Evolutionary conservation across 2,797 vertebrate genomes (phyloP).

Genomic region (Lutjanus argentimaculatus): DNA sequence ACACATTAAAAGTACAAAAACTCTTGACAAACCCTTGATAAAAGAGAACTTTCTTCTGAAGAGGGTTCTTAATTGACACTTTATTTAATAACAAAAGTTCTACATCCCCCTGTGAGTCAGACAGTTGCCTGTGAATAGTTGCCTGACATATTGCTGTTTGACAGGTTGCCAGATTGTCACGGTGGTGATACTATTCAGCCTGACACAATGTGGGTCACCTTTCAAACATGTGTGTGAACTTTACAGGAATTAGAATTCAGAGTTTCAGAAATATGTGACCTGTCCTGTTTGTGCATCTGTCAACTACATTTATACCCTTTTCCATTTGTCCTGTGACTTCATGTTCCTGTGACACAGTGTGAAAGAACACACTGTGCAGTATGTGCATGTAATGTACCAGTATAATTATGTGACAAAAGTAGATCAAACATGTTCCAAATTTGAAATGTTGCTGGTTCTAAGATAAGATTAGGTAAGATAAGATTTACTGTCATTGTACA

Average conservation of each 20-base stretch:
- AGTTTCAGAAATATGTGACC: slow-evolving; percentile 43
- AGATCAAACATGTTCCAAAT: background rate
- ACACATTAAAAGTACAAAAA: too few relatives aligned
- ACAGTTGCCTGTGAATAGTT: background rate
- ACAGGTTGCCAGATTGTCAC: background rate
- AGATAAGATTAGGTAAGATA: too few relatives aligned
- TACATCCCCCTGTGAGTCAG: background rate
- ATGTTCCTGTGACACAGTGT: too few relatives aligned
- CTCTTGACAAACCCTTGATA: too few relatives aligned
- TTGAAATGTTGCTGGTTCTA: background rate
- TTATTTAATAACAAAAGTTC: background rate
- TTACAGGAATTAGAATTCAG: background rate
- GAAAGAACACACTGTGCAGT: slow-evolving; percentile 22
- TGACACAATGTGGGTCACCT: background rate
- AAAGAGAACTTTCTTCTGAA: too few relatives aligned
- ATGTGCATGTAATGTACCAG: background rate
- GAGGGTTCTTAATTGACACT: too few relatives aligned
- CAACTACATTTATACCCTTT: background rate
- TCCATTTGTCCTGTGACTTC: background rate
- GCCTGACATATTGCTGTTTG: background rate
- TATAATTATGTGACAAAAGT: background rate
- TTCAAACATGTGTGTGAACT: slow-evolving; percentile 25
- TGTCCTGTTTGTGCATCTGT: slow-evolving; percentile 37
- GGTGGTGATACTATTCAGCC: background rate
- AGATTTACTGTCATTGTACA: too few relatives aligned